These are phyloP conservation scores for Loris lydekkerianus DNA, from an alignment of 2,797 vertebrate species.

Conservation along the genomic window DNA sequence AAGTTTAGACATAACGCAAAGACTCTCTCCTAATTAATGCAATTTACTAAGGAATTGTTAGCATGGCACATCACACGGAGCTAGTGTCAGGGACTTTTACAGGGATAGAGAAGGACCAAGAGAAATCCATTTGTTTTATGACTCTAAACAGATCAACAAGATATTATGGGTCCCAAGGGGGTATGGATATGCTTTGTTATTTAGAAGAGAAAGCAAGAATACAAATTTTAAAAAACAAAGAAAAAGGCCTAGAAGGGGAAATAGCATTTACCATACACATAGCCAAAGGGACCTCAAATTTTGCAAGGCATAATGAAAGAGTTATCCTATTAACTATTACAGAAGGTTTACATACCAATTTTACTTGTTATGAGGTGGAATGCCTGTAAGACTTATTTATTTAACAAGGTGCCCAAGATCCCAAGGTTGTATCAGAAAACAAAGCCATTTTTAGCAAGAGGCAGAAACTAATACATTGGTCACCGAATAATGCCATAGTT, in stretches of 20 bases:
- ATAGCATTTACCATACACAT: conserved; percentile 26
- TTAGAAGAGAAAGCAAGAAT: conserved; percentile 4
- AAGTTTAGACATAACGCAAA: conserved; percentile 16
- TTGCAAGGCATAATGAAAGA: conserved; percentile 20
- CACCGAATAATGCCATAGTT: conserved; percentile 38
- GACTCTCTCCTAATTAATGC: conserved; percentile 15
- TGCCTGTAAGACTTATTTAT: conserved; percentile 43
- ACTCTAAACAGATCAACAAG: conserved; percentile 37
- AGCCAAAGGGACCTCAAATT: conserved; percentile 58
- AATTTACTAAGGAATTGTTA: conserved; percentile 59
- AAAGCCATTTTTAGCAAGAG: conserved; percentile 58
- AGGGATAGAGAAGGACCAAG: conserved; percentile 10
- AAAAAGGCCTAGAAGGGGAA: background rate
- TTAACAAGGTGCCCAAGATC: conserved; percentile 35
- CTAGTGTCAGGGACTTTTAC: conserved; percentile 7
- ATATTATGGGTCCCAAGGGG: background rate
- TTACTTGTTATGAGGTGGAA: conserved; percentile 40
- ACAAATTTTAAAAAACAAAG: background rate
- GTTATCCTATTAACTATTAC: conserved; percentile 30
- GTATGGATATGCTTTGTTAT: background rate
- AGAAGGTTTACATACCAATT: conserved; percentile 54
- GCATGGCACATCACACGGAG: background rate
- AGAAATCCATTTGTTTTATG: background rate
- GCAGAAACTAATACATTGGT: conserved; percentile 66
- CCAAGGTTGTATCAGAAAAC: conserved; percentile 57